phyloP scores from a whole-genome alignment of 2,888 invertebrate genomes.

The Drosophila flavopinicola region DNA sequence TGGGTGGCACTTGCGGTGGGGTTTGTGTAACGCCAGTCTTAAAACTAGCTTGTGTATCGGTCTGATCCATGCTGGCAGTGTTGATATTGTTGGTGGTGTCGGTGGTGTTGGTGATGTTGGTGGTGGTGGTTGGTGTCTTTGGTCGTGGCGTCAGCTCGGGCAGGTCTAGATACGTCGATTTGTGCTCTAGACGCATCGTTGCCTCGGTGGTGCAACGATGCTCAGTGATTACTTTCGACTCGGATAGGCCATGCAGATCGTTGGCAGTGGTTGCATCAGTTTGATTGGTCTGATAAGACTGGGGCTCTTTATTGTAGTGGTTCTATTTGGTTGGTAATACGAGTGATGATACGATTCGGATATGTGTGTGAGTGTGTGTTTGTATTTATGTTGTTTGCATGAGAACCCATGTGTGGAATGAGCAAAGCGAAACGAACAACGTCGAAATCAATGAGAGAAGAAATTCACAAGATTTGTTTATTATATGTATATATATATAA shows the following conservation, averaged over 20 bases:
- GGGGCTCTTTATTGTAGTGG: conserved; percentile 78
- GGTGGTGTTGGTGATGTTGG: conserved; percentile 33
- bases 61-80: conserved; percentile 63
- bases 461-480: conserved; percentile 81
- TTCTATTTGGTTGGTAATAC: conserved; percentile 25
- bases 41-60: conserved; percentile 57
- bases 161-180: conserved; percentile 81
- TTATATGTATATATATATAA: conserved; percentile 61
- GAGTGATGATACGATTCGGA: conserved; percentile 25
- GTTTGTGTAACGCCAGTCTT: conserved; percentile 70
- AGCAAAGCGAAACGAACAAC: conserved; percentile 79
- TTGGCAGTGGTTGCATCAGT: conserved; percentile 79
- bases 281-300: conserved; percentile 81
- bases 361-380: conserved; percentile 10
- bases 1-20: conserved; percentile 78
- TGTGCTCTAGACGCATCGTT: conserved; percentile 85
- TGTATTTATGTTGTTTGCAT: conserved; percentile 29
- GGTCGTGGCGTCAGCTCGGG: conserved; percentile 76
- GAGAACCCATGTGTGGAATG: conserved; percentile 60
- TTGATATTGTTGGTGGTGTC: conserved; percentile 44
- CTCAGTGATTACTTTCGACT: conserved; percentile 84
- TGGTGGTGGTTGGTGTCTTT: conserved; percentile 58
- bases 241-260: conserved; percentile 83
- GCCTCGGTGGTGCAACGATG: conserved; percentile 85
- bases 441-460: conserved; percentile 81